Evolutionary conservation across 2,797 vertebrate species (phyloP), one percentile per base, ranked within the genome.

Genomic region (Argentina silus): DNA sequence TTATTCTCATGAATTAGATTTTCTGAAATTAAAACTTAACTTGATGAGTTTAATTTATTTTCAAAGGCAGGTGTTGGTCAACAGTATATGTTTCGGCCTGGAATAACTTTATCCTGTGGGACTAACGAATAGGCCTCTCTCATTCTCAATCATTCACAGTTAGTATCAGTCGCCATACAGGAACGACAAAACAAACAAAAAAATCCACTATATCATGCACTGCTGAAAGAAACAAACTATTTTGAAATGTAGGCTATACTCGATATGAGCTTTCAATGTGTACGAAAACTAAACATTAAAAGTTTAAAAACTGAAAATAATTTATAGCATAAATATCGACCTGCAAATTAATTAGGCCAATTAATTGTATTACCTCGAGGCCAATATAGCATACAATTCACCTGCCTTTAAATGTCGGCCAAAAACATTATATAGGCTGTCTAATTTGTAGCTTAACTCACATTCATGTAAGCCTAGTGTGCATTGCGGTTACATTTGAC

Each of bases 401-500:
- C n/a, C n/a, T n/a, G n/a, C n/a, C n/a, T n/a, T 7, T 55, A 55
- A 55, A 55, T 19, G 8, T 17, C 0, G 15, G n/a, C 8, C 15
- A 55, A 55, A 55, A 55, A 17, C 53, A 17, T 55, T 15, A 55
- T 11, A 55, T 55, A 50, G 48, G 48, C 48, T 50, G 2, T 11
- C 23, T 15, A 42, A 61, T 19, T 36, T 42, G 21, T 3, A 59
- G 21, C 17, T 59, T 3, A 59, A 59, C 17, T 59, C 9, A 59
- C 21, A 7, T 19, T 12, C 56, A 21, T 59, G 56, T 59, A 11
- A 36, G 11, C 17, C 55, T 19, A 60, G 3, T 51, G 11, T 15
- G 51, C 21, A 43, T 66, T 36, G 11, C 27, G 15, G 62, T 67
- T 67, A 42, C 60, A 36, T 73, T n/a, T 84, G 72, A 82, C 78